Evolutionary conservation across 1,140 invertebrate species (phyloP).

Genomic region (Dufourea novaeangliae): DNA sequence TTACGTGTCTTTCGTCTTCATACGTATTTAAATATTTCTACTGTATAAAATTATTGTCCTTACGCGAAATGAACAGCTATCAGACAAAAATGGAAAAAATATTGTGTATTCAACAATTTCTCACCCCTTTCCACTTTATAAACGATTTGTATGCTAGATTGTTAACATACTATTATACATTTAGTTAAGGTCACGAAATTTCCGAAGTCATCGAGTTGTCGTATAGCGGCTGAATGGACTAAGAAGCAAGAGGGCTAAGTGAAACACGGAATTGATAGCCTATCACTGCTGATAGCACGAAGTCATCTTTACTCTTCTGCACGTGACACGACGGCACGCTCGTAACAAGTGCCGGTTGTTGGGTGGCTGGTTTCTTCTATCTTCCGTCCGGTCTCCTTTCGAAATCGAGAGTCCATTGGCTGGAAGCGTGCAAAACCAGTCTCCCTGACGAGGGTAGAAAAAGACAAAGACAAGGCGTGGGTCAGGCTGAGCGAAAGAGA

Average conservation of each 20-base stretch:
- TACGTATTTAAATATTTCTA: too few relatives aligned
- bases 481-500: not conserved
- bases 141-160: too few relatives aligned
- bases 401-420: slow-evolving; percentile 70
- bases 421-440: slow-evolving; percentile 66
- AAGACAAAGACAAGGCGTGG: slow-evolving; percentile 28
- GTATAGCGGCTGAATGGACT: too few relatives aligned
- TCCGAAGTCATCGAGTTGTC: too few relatives aligned
- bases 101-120: too few relatives aligned
- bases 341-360: slow-evolving; percentile 59
- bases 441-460: slow-evolving; percentile 46
- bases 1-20: too few relatives aligned
- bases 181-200: not conserved
- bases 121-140: too few relatives aligned
- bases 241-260: too few relatives aligned
- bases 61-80: too few relatives aligned
- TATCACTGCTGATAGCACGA: slow-evolving; percentile 38
- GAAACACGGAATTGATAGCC: slow-evolving; percentile 2
- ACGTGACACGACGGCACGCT: slow-evolving; percentile 58
- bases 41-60: too few relatives aligned
- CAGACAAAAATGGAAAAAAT: too few relatives aligned
- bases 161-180: too few relatives aligned
- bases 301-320: slow-evolving; percentile 41
- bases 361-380: slow-evolving; percentile 49
- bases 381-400: slow-evolving; percentile 53